These are phyloP conservation scores for Cuculus canorus DNA, from an alignment of 2,797 vertebrate species.

Conservation along the genomic window DNA sequence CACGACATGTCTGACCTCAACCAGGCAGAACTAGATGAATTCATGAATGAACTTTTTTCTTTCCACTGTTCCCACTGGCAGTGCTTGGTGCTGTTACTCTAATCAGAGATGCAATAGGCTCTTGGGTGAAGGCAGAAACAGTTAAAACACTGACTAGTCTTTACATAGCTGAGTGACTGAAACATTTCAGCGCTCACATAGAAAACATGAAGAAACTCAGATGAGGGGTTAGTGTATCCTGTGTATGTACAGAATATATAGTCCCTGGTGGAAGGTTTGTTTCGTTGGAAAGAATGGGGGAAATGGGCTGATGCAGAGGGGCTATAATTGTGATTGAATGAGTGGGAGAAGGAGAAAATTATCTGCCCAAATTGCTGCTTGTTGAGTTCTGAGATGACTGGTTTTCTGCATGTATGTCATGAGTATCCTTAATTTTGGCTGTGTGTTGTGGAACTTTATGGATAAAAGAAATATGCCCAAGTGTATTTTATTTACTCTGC, in stretches of 20 bases:
- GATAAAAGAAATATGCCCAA: not conserved
- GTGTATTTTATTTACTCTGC: not conserved
- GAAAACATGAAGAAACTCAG: not conserved
- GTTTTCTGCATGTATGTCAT: not conserved
- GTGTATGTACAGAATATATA: not conserved
- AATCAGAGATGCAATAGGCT: not conserved
- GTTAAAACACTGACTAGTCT: not conserved
- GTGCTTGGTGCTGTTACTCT: not conserved
- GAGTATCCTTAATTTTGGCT: not conserved
- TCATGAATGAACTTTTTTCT: slow-evolving; percentile 47
- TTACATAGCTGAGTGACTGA: not conserved
- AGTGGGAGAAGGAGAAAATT: not conserved
- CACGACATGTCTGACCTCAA: slow-evolving; percentile 41
- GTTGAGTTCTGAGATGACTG: not conserved
- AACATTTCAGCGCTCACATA: not conserved
- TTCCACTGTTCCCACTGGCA: not conserved
- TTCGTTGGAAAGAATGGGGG: not conserved
- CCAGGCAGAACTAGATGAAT: not conserved
- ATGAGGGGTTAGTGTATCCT: not conserved
- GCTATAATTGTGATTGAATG: not conserved
- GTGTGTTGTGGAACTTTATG: not conserved
- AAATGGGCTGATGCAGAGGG: not conserved
- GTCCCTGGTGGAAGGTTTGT: not conserved
- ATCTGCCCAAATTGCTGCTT: not conserved
- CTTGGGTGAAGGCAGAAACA: not conserved